A percentile compares a stretch with the other conserved stretches of the same genome.
phyloP scores from a whole-genome alignment of 2,113 vertebrate species.

The Sus scrofa region T2T-Sscrofa CM000830.6:41737001-41737500 shows the following conservation, averaged over 20 bases:
- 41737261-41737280: not conserved
- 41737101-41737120: not conserved
- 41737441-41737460: not conserved
- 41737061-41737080: not conserved
- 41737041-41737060: conserved; percentile 32
- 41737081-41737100: not conserved
- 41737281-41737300: conserved; percentile 21
- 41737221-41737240: conserved; percentile 31
- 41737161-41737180: not conserved
- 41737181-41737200: not conserved
- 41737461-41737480: not conserved
- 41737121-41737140: not conserved
- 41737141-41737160: not conserved
- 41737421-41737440: conserved; percentile 18
- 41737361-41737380: not conserved
- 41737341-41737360: not conserved
- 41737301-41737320: not conserved
- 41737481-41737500: not conserved
- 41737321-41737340: conserved; percentile 28
- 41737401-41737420: conserved; percentile 10
- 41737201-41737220: conserved; percentile 9
- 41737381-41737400: not conserved
- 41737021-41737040: not conserved
- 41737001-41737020: not conserved
- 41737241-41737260: conserved; percentile 29